These are phyloP conservation scores for Tokudaia tokunoshimensis DNA, from an alignment of 2,797 vertebrate species.

Conservation along the genomic window DNA sequence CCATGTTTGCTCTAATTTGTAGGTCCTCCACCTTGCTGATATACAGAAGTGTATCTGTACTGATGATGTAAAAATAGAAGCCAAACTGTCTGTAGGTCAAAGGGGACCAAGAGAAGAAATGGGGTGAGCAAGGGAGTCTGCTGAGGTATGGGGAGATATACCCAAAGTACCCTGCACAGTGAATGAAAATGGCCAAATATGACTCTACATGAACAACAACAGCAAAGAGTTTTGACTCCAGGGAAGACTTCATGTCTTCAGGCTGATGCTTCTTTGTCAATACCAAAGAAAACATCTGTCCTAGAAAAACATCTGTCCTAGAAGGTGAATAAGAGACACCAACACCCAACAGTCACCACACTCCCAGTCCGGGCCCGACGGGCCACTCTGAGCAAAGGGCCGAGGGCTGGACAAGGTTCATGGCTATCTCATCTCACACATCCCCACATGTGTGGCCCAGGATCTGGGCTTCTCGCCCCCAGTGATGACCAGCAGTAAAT, in stretches of 20 bases:
- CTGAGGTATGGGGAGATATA: background rate
- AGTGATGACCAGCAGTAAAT: background rate
- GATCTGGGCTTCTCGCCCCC: background rate
- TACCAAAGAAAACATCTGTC: background rate
- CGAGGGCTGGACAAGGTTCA: background rate
- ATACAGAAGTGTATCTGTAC: background rate
- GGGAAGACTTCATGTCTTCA: background rate
- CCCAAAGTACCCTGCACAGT: background rate
- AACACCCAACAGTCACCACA: background rate
- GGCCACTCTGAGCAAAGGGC: background rate
- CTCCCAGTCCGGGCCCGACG: background rate
- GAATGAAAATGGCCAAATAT: too few relatives aligned
- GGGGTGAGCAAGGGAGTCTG: background rate
- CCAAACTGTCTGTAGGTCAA: background rate
- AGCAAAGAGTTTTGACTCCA: background rate
- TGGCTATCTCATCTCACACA: fast-evolving
- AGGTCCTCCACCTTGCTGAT: background rate
- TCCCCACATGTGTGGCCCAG: background rate
- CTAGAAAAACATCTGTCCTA: background rate
- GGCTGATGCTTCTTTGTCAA: background rate
- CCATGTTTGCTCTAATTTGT: background rate
- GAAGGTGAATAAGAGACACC: background rate
- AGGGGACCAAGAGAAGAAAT: background rate
- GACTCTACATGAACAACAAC: background rate
- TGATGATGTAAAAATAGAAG: background rate